These are phyloP conservation scores for Blennius ocellaris DNA, from an alignment of 2,113 vertebrate species.

Conservation along the genomic window DNA sequence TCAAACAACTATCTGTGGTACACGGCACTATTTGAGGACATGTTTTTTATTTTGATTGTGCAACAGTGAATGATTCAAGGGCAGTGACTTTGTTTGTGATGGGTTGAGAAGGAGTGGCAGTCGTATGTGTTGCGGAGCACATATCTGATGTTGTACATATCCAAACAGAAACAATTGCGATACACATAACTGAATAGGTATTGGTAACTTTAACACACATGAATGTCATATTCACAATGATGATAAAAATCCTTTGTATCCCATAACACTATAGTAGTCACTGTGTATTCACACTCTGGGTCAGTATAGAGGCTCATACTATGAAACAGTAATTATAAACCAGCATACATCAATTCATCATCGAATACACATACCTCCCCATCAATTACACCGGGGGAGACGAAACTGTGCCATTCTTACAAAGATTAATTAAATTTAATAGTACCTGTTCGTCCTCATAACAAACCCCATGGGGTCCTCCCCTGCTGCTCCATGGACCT, in stretches of 20 bases:
- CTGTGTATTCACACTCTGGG: not conserved
- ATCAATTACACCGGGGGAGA: not conserved
- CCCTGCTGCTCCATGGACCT: slow-evolving; percentile 7
- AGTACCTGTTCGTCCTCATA: slow-evolving; percentile 8
- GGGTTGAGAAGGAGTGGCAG: not conserved
- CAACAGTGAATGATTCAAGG: not conserved
- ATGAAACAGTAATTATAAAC: not conserved
- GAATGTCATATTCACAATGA: not conserved
- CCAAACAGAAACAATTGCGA: too few relatives aligned
- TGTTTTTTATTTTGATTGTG: not conserved
- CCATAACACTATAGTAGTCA: slow-evolving; percentile 13
- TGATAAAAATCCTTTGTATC: slow-evolving; percentile 16
- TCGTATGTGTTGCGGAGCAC: slow-evolving; percentile 13
- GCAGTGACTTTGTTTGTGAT: not conserved
- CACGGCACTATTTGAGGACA: not conserved
- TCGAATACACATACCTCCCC: not conserved
- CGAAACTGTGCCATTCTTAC: not conserved
- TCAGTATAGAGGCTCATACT: not conserved
- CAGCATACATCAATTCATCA: not conserved
- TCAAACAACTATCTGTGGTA: slow-evolving; percentile 30
- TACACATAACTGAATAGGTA: slow-evolving; percentile 1
- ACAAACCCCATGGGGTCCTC: slow-evolving; percentile 7
- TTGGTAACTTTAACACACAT: slow-evolving; percentile 15
- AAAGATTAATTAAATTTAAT: slow-evolving; percentile 33
- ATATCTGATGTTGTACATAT: not conserved